Conservation (phyloP, 1,140 invertebrate genomes). For the Heliothis subflexa region DNA sequence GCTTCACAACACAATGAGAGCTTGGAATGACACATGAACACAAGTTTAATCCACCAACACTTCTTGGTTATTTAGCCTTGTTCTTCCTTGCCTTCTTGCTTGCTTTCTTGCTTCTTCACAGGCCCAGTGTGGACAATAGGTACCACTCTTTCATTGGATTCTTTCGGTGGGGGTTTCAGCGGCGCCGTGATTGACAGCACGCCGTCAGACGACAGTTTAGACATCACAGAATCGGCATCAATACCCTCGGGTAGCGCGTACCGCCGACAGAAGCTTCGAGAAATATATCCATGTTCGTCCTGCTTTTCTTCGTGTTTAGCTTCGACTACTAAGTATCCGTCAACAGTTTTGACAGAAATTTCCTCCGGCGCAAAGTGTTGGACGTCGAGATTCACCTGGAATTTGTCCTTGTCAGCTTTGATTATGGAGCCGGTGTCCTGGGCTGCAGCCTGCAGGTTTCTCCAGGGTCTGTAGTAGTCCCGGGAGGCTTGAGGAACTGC, state of each 20-base stretch:
- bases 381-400: constrained; percentile 92
- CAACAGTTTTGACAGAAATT: constrained; percentile 92
- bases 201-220: constrained; percentile 91
- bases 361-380: constrained; percentile 94
- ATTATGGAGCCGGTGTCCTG: constrained; percentile 65
- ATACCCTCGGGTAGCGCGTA: constrained; percentile 90
- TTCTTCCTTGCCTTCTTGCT: constrained; percentile 50
- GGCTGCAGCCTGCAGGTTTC: constrained; percentile 61
- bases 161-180: constrained; percentile 85
- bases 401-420: constrained; percentile 75
- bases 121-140: constrained; percentile 89
- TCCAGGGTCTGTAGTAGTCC: constrained; percentile 67
- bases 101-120: constrained; percentile 64
- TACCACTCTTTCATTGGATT: constrained; percentile 86
- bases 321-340: constrained; percentile 89
- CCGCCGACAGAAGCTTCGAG: constrained; percentile 90
- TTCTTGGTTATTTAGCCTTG: neutral
- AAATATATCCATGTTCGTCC: constrained; percentile 91
- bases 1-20: constrained; percentile 1
- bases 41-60: neutral
- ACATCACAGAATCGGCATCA: constrained; percentile 88
- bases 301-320: constrained; percentile 91
- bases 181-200: constrained; percentile 90
- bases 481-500: constrained; percentile 60
- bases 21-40: constrained; percentile 5